A percentile compares a stretch with the other conserved stretches of the same genome.
phyloP scores from a whole-genome alignment of 2,113 vertebrate species.

The Ictalurus punctatus region DNA sequence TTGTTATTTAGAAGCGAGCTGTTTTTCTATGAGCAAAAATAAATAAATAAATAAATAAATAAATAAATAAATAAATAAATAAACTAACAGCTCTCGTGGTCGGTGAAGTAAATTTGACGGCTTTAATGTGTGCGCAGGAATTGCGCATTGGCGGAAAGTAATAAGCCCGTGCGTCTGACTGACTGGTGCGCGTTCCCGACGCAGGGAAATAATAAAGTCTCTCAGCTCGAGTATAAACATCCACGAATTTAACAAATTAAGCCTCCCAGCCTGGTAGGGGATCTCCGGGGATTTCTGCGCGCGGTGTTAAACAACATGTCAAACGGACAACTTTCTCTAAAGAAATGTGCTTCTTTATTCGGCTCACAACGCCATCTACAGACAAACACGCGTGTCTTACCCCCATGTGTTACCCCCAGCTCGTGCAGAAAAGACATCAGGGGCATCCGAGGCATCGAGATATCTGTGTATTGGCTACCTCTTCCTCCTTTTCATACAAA shows the following conservation, averaged over 20 bases:
- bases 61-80: too few relatives aligned
- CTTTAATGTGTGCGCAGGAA: constrained; percentile 61
- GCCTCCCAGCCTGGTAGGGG: constrained; percentile 32
- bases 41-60: too few relatives aligned
- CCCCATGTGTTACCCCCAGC: constrained; percentile 9
- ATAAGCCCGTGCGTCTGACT: constrained; percentile 52
- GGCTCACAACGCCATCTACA: constrained; percentile 83
- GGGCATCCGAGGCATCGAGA: constrained; percentile 57
- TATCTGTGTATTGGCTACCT: constrained; percentile 68
- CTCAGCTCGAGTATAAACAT: constrained; percentile 47
- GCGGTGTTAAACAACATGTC: constrained; percentile 44
- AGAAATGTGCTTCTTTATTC: constrained; percentile 57
- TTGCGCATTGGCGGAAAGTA: constrained; percentile 50
- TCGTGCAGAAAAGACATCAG: constrained; percentile 65
- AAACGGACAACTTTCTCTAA: constrained; percentile 45
- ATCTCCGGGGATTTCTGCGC: constrained; percentile 32
- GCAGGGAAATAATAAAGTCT: constrained; percentile 51
- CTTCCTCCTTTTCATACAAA: constrained; percentile 66
- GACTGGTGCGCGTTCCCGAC: constrained; percentile 55
- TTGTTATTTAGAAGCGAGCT: constrained; percentile 47
- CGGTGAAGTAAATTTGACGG: constrained; percentile 61
- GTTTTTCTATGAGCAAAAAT: background rate
- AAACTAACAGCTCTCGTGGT: constrained; percentile 62
- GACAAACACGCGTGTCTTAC: constrained; percentile 31
- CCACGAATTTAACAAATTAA: constrained; percentile 50